Percentiles rank a stretch among this genome's conserved stretches.
phyloP scores from a whole-genome alignment of 53 echinoderm and acorn worm genomes.

The Paelopatides confundens region DNA sequence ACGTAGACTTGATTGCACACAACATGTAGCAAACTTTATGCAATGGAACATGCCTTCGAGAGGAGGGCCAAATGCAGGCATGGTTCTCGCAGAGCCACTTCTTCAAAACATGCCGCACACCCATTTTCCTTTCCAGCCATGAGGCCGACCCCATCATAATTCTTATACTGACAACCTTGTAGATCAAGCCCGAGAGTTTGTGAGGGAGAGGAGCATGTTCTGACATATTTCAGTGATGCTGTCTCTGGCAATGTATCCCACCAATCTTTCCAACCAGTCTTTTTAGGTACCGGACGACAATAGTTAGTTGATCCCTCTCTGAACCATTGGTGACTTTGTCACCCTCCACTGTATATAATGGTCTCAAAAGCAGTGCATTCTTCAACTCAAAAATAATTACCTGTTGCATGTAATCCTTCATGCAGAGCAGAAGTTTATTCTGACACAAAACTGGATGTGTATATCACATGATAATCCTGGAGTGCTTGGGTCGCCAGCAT shows the following conservation, averaged over 20 bases:
- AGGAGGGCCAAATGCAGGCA: neutral
- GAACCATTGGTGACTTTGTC: slow-evolving; percentile 61
- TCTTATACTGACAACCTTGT: slow-evolving; percentile 45
- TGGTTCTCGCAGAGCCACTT: neutral
- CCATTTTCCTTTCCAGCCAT: slow-evolving; percentile 62
- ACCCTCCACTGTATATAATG: slow-evolving; percentile 48
- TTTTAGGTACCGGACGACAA: slow-evolving; percentile 61
- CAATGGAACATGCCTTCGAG: neutral
- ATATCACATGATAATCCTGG: slow-evolving; percentile 22
- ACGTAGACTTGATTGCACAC: neutral
- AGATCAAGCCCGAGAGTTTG: slow-evolving; percentile 23
- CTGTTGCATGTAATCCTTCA: slow-evolving; percentile 51
- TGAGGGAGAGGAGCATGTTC: slow-evolving; percentile 13
- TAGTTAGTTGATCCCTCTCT: slow-evolving; percentile 67
- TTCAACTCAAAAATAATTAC: slow-evolving; percentile 42
- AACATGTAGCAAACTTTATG: neutral
- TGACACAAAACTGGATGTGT: slow-evolving; percentile 58
- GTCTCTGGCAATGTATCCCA: slow-evolving; percentile 36
- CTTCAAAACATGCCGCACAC: neutral
- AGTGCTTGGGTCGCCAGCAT: slow-evolving; percentile 13
- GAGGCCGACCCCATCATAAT: slow-evolving; percentile 61
- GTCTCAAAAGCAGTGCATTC: slow-evolving; percentile 31
- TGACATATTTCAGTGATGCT: slow-evolving; percentile 41
- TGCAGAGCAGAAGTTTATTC: slow-evolving; percentile 57
- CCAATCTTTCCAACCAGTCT: slow-evolving; percentile 45